These are phyloP conservation scores for Holocentrus rufus DNA, from an alignment of 2,797 vertebrate genomes.

Conservation along the genomic window DNA sequence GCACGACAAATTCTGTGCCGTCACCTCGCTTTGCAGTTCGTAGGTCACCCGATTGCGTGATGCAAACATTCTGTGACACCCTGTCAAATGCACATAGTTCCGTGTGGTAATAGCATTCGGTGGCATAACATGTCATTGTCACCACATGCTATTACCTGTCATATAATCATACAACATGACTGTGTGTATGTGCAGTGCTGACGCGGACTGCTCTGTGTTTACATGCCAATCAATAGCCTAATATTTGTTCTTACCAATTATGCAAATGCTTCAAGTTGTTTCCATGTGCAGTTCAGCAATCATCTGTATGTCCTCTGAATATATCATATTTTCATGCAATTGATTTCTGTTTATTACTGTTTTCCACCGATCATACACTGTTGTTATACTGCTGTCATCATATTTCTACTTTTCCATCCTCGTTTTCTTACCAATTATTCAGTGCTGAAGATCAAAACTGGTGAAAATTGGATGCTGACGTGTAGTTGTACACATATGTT, in stretches of 20 bases:
- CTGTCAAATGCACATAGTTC: slow-evolving; percentile 8
- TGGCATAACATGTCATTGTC: neutral
- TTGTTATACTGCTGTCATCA: no score
- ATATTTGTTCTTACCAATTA: neutral
- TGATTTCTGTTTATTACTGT: no score
- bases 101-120: neutral
- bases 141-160: neutral
- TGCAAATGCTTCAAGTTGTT: slow-evolving; percentile 6
- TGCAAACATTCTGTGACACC: slow-evolving; percentile 54
- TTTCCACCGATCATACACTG: no score
- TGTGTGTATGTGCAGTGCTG: slow-evolving; percentile 3
- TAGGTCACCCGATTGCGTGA: slow-evolving; percentile 56
- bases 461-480: no score
- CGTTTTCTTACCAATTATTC: no score
- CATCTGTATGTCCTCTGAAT: neutral
- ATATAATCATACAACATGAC: neutral
- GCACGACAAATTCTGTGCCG: slow-evolving; percentile 14
- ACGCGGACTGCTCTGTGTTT: neutral
- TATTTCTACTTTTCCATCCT: no score
- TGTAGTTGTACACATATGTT: no score
- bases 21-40: slow-evolving; percentile 40
- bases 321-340: no score
- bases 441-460: no score
- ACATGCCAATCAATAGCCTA: no score
- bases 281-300: no score